phyloP scores from a whole-genome alignment of 2,113 vertebrate genomes.

The Gallinago undulata region DNA sequence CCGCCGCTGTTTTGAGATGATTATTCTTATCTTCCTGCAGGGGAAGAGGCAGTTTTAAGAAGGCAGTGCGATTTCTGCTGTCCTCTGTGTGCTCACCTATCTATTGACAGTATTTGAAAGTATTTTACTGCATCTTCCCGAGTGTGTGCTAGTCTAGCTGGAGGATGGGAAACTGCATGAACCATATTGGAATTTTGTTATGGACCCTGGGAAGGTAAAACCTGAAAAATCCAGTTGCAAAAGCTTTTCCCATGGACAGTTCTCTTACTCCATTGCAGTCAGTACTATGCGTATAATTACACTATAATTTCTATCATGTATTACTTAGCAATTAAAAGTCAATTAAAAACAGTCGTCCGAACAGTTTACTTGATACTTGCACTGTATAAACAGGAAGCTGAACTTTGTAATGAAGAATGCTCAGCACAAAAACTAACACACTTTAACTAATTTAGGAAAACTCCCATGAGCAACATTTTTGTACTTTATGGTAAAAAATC shows the following conservation, averaged over 20 bases:
- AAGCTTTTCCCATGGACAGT: background rate
- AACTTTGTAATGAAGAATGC: background rate
- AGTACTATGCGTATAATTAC: background rate
- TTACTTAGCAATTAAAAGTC: background rate
- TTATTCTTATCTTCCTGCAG: background rate
- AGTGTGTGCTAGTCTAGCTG: background rate
- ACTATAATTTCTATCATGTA: background rate
- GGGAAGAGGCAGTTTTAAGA: background rate
- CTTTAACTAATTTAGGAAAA: background rate
- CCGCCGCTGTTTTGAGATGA: background rate
- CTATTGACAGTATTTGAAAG: background rate
- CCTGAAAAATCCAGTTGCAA: accelerated
- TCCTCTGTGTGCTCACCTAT: background rate
- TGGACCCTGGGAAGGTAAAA: background rate
- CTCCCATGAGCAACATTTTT: background rate
- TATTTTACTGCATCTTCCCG: background rate
- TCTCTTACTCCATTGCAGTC: background rate
- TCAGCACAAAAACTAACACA: background rate
- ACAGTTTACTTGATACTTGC: background rate
- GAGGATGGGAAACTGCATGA: background rate
- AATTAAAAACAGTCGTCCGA: background rate
- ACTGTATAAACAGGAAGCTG: background rate
- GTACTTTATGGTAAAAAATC: background rate
- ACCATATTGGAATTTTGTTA: background rate
- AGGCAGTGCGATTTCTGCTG: background rate